Percentiles rank a stretch among this genome's conserved stretches.
Conservation (phyloP, 2,888 invertebrate species). For the Drosophila demipolita region DNA sequence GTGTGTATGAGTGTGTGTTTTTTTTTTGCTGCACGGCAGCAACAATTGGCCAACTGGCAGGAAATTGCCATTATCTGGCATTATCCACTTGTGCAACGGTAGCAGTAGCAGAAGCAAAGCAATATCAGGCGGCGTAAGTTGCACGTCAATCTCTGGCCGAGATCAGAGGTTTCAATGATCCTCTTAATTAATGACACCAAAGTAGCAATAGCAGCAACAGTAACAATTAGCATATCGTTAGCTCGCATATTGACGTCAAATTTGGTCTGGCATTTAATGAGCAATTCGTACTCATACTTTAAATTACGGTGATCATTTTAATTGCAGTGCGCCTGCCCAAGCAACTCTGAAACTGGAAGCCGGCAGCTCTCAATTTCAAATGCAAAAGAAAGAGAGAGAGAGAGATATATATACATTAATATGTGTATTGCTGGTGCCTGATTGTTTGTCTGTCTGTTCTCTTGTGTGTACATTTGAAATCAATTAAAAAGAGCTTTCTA, state of each 20-base stretch:
- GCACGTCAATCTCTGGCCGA: slow-evolving; percentile 68
- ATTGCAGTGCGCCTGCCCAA: slow-evolving; percentile 78
- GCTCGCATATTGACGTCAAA: slow-evolving; percentile 79
- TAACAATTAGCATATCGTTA: slow-evolving; percentile 79
- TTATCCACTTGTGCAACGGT: slow-evolving; percentile 80
- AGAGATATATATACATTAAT: slow-evolving; percentile 13
- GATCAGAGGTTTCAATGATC: slow-evolving; percentile 72
- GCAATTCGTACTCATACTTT: slow-evolving; percentile 57
- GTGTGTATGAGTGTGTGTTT: slow-evolving; percentile 19
- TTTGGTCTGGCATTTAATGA: slow-evolving; percentile 65
- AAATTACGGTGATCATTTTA: slow-evolving; percentile 80
- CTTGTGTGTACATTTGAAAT: slow-evolving; percentile 50
- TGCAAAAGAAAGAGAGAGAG: slow-evolving; percentile 20
- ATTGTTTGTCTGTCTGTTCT: slow-evolving; percentile 11
- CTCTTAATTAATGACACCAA: slow-evolving; percentile 76
- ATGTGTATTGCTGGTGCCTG: not conserved
- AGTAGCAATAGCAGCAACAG: slow-evolving; percentile 24
- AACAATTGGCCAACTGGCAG: slow-evolving; percentile 82
- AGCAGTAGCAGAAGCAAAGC: slow-evolving; percentile 35
- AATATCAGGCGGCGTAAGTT: slow-evolving; percentile 62
- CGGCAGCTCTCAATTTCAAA: slow-evolving; percentile 42
- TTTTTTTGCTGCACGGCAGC: slow-evolving; percentile 61
- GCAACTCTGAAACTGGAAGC: slow-evolving; percentile 35
- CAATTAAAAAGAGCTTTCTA: slow-evolving; percentile 66
- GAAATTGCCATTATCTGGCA: slow-evolving; percentile 82